Conservation (phyloP, 2,113 vertebrate genomes). For the Vulpes vulpes region DNA sequence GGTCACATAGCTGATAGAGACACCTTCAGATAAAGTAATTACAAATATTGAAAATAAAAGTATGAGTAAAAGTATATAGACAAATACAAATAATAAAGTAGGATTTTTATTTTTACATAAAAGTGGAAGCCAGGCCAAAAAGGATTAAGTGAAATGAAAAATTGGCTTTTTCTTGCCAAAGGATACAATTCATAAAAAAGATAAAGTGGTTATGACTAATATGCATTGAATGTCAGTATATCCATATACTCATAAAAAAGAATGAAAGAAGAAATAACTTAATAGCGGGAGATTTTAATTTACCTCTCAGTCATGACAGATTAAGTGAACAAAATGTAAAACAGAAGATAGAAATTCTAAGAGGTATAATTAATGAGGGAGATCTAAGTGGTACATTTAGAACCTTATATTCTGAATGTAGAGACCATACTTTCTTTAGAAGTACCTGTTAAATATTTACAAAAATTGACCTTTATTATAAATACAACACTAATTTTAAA, state of each 20-base stretch:
- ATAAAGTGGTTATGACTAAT: neutral
- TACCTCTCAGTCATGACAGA: neutral
- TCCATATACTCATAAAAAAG: constrained; percentile 7
- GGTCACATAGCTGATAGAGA: neutral
- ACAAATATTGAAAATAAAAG: constrained; percentile 28
- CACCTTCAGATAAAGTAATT: neutral
- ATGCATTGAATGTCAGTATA: neutral
- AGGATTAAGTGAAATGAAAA: constrained; percentile 42
- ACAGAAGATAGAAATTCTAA: constrained; percentile 11
- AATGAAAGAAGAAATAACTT: neutral
- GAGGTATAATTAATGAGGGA: neutral
- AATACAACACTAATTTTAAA: neutral
- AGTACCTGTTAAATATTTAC: neutral
- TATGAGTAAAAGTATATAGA: neutral
- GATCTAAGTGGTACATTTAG: neutral
- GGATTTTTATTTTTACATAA: neutral
- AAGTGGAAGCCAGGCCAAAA: neutral
- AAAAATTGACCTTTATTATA: neutral
- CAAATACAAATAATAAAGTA: constrained; percentile 36
- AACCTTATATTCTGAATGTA: neutral
- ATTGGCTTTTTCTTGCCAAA: constrained; percentile 15
- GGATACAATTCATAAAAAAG: neutral
- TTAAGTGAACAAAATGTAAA: constrained; percentile 37
- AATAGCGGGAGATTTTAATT: neutral
- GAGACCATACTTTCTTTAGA: neutral